Conservation (phyloP, 2,113 vertebrate genomes). For the Petromus typicus region DNA sequence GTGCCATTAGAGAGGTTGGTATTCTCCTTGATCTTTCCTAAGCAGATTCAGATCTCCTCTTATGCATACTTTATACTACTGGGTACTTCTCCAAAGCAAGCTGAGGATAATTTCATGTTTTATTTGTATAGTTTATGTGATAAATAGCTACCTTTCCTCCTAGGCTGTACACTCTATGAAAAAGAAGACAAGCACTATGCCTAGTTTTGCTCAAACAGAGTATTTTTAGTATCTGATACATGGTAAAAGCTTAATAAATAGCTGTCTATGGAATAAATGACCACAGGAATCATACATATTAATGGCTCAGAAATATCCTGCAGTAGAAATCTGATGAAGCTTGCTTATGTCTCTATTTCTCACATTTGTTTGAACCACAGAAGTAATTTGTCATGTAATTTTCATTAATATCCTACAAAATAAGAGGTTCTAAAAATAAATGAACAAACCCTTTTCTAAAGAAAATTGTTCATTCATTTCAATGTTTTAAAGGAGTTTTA, state of each 20-base stretch:
- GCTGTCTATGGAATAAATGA: conserved; percentile 10
- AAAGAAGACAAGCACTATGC: background rate
- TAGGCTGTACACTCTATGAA: background rate
- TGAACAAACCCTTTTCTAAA: background rate
- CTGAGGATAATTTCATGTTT: conserved; percentile 2
- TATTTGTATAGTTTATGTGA: background rate
- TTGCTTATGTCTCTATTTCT: conserved; percentile 26
- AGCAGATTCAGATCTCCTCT: background rate
- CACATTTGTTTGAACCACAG: background rate
- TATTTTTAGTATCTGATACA: background rate
- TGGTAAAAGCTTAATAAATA: background rate
- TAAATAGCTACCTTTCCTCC: background rate
- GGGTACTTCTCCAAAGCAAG: background rate
- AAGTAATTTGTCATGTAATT: background rate
- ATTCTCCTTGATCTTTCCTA: background rate
- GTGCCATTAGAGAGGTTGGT: background rate
- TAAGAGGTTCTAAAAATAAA: background rate
- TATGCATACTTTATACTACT: background rate
- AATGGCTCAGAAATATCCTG: background rate
- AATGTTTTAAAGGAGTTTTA: background rate
- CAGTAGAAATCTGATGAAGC: background rate
- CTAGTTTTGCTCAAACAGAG: background rate
- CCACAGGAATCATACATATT: background rate
- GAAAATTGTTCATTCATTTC: background rate
- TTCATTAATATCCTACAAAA: background rate